A percentile compares a stretch with the other conserved stretches of the same genome.
These are phyloP conservation scores for Melanotaenia trifasciata DNA, from an alignment of 2,797 vertebrate genomes.

Conservation along the genomic window DNA sequence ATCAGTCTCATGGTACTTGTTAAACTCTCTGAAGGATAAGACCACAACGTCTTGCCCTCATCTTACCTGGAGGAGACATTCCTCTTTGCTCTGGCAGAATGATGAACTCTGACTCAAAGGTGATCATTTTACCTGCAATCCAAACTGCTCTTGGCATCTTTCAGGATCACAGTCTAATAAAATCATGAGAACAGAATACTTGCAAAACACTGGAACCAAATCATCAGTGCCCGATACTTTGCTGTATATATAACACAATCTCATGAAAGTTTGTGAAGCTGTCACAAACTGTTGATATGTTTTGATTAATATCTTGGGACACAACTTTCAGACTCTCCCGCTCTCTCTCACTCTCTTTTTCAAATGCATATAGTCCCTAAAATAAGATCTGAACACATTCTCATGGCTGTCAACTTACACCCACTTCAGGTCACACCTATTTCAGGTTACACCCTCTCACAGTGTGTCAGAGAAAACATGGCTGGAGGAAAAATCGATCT, in stretches of 20 bases:
- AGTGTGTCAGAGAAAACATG: constrained; percentile 1
- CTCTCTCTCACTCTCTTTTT: background rate
- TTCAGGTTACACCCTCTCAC: background rate
- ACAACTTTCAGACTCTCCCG: background rate
- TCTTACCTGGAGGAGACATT: constrained; percentile 26
- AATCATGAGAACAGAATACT: constrained; percentile 2
- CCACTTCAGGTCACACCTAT: background rate
- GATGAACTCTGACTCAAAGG: constrained; percentile 4
- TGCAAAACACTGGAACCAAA: background rate
- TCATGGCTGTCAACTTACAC: background rate
- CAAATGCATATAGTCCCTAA: background rate
- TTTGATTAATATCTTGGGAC: background rate
- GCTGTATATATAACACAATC: background rate
- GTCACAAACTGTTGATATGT: background rate
- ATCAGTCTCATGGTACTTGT: constrained; percentile 3
- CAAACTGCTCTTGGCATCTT: constrained; percentile 2
- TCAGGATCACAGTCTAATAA: background rate
- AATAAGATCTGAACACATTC: background rate
- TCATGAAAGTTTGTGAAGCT: background rate
- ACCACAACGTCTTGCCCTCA: background rate
- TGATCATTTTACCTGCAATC: constrained; percentile 10
- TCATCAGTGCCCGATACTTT: background rate
- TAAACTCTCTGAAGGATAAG: constrained; percentile 23
- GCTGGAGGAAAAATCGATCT: constrained; percentile 5
- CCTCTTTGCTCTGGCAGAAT: constrained; percentile 19